A percentile compares a stretch with the other conserved stretches of the same genome.
Conservation (phyloP, 2,113 vertebrate species). For the Pedionomus torquatus region DNA sequence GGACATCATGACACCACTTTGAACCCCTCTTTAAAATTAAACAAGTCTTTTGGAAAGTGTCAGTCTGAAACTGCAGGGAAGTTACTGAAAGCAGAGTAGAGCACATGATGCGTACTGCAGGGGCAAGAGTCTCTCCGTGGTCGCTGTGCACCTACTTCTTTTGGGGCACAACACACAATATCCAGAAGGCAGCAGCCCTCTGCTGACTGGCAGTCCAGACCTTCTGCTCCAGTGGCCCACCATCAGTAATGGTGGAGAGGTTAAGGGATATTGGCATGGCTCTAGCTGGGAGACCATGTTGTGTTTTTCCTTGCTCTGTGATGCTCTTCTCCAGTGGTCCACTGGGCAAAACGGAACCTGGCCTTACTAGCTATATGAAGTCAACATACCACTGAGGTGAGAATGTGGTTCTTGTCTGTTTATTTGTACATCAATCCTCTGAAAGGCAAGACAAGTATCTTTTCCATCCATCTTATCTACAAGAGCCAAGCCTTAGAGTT, state of each 20-base stretch:
- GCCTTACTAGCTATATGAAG: not conserved
- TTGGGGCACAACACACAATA: fast-evolving
- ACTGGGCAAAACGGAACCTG: not conserved
- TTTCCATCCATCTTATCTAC: not conserved
- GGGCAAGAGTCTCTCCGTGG: not conserved
- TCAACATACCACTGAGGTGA: fast-evolving
- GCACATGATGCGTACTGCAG: not conserved
- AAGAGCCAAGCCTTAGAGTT: not conserved
- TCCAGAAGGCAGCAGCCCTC: not conserved
- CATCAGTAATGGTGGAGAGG: not conserved
- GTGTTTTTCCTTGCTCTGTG: not conserved
- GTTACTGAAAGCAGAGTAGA: not conserved
- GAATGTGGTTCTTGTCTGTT: not conserved
- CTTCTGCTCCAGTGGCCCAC: not conserved
- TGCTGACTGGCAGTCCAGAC: not conserved
- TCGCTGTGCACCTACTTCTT: not conserved
- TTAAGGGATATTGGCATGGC: not conserved
- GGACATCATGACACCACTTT: not conserved
- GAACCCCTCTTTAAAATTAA: not conserved
- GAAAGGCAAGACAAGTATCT: not conserved
- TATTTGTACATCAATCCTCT: too few species aligned
- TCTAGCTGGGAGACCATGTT: not conserved
- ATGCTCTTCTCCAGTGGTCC: not conserved
- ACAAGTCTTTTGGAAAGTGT: not conserved
- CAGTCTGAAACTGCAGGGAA: not conserved